Percentiles rank a stretch among this genome's conserved stretches.
These are phyloP conservation scores for Oligia latruncula DNA, from an alignment of 2,888 invertebrate genomes.

Conservation along the genomic window DNA sequence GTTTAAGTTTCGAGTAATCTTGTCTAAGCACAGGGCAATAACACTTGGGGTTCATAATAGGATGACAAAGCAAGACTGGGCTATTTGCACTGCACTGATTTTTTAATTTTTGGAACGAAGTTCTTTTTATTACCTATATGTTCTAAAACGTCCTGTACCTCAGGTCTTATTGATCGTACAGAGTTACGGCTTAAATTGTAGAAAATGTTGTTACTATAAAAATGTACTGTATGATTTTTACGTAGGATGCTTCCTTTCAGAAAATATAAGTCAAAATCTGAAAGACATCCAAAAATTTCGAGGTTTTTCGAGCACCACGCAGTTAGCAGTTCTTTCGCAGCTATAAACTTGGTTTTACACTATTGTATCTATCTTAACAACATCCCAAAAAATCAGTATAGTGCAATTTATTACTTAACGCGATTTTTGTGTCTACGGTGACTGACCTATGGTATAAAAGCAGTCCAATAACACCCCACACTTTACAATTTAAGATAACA, in stretches of 20 bases:
- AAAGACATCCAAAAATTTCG: background rate
- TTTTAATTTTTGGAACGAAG: too few relatives aligned
- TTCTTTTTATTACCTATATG: too few relatives aligned
- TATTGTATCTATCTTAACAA: background rate
- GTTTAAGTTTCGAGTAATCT: too few relatives aligned
- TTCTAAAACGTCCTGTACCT: too few relatives aligned
- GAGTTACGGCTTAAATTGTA: background rate
- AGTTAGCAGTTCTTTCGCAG: background rate
- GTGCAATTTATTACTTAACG: background rate
- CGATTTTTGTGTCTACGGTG: background rate
- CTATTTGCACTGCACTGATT: too few relatives aligned
- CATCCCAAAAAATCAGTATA: too few relatives aligned
- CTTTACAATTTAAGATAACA: conserved; percentile 4
- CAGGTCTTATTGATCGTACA: too few relatives aligned
- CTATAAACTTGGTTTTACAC: background rate
- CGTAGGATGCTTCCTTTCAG: background rate
- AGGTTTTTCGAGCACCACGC: background rate
- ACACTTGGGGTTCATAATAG: too few relatives aligned
- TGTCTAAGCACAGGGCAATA: too few relatives aligned
- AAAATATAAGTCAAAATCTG: background rate
- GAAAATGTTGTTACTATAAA: background rate
- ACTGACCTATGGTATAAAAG: background rate
- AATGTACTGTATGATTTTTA: background rate
- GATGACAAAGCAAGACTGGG: too few relatives aligned
- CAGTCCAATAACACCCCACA: background rate